Percentiles rank a stretch among this genome's conserved stretches.
phyloP scores from a whole-genome alignment of 2,113 vertebrate species.

The Trichomycterus rosablanca region DNA sequence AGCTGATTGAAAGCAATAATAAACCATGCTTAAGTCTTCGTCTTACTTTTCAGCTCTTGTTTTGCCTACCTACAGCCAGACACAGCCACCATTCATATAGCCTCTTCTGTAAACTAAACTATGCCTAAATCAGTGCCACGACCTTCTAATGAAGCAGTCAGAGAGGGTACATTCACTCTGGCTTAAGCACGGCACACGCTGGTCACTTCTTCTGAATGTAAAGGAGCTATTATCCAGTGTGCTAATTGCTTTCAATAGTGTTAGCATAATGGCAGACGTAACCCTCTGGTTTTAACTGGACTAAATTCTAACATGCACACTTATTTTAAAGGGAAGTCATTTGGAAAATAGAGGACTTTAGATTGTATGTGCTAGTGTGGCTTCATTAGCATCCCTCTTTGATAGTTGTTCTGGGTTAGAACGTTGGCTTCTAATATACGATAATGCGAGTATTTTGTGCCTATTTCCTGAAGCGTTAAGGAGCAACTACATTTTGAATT shows the following conservation, averaged over 20 bases:
- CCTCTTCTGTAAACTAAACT: constrained; percentile 5
- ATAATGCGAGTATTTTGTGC: no score
- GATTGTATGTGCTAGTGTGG: not conserved
- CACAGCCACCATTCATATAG: constrained; percentile 12
- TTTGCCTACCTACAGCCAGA: not conserved
- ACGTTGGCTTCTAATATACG: no score
- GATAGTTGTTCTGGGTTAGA: constrained; percentile 1
- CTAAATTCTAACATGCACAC: not conserved
- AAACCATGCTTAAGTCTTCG: no score
- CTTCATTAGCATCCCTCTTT: not conserved
- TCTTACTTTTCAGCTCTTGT: not conserved
- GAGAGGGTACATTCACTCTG: constrained; percentile 43
- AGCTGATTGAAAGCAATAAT: no score
- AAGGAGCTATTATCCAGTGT: constrained; percentile 11
- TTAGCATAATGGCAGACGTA: constrained; percentile 3
- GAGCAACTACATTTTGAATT: no score
- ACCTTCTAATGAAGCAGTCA: constrained; percentile 32
- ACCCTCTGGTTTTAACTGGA: no score
- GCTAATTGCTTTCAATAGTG: constrained; percentile 55
- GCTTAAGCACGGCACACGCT: constrained; percentile 56
- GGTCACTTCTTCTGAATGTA: constrained; percentile 26
- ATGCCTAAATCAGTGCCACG: not conserved
- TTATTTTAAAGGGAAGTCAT: constrained; percentile 11
- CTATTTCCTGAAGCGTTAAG: no score
- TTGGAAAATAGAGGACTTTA: not conserved